These are phyloP conservation scores for Drosophila lacertosa DNA, from an alignment of 1,140 invertebrate genomes.

Conservation along the genomic window DNA sequence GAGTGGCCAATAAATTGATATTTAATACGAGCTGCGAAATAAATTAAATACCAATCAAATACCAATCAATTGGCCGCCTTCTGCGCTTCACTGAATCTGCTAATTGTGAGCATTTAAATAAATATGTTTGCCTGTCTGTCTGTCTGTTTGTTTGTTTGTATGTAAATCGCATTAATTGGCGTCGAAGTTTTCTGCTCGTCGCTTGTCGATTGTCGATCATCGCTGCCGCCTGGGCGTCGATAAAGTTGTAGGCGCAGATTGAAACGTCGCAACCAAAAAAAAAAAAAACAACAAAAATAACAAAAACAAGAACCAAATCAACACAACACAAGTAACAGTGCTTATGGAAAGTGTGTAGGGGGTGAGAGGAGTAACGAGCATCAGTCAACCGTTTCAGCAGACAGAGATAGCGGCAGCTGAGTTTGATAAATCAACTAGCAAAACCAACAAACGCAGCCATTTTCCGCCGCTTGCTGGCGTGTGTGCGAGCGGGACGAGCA, in stretches of 20 bases:
- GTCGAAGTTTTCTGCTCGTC: conserved; percentile 31
- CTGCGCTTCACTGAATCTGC: conserved; percentile 58
- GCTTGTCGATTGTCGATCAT: conserved; percentile 34
- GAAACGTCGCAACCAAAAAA: conserved; percentile 77
- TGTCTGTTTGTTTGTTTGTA: not conserved
- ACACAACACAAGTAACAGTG: too few species aligned
- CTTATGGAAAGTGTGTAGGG: not conserved
- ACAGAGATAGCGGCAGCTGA: conserved; percentile 31
- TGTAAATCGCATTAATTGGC: conserved; percentile 69
- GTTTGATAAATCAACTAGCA: conserved; percentile 64
- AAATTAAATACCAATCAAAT: conserved; percentile 77
- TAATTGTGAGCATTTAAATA: conserved; percentile 50
- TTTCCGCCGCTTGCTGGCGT: conserved; percentile 42
- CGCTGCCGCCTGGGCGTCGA: conserved; percentile 54
- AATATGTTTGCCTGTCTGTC: not conserved
- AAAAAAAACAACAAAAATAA: conserved; percentile 78
- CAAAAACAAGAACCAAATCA: too few species aligned
- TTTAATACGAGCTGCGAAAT: conserved; percentile 59
- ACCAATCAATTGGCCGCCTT: conserved; percentile 60
- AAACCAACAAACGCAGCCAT: conserved; percentile 69
- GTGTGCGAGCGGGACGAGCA: conserved; percentile 46
- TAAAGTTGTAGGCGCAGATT: conserved; percentile 80
- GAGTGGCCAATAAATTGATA: conserved; percentile 53
- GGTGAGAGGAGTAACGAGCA: not conserved
- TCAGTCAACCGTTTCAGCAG: conserved; percentile 47